These are phyloP conservation scores for Cebus imitator DNA, from an alignment of 2,113 vertebrate genomes.

Conservation along the genomic window DNA sequence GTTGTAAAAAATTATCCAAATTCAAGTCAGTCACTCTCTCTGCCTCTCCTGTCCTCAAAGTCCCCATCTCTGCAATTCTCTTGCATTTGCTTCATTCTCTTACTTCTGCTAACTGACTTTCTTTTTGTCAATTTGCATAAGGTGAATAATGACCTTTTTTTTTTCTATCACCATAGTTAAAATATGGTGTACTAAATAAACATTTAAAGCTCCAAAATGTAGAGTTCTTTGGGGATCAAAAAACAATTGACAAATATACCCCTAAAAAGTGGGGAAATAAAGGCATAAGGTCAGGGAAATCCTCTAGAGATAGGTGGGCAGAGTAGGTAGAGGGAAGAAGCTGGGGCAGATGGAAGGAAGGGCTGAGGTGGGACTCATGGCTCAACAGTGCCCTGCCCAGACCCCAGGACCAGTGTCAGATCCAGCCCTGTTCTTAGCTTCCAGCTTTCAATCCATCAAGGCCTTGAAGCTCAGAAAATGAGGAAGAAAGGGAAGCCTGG, in stretches of 20 bases:
- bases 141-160: neutral
- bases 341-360: neutral
- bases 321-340: neutral
- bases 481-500: neutral
- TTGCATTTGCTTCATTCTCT: neutral
- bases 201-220: neutral
- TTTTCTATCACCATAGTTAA: neutral
- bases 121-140: neutral
- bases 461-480: neutral
- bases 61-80: neutral
- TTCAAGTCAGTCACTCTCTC: neutral
- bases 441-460: neutral
- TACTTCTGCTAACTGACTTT: neutral
- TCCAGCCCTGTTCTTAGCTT: neutral
- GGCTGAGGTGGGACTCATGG: neutral
- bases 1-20: neutral
- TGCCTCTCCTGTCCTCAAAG: neutral
- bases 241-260: neutral
- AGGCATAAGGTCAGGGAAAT: neutral
- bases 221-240: neutral
- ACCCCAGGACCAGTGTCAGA: fast-evolving
- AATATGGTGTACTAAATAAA: neutral
- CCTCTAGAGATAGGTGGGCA: neutral
- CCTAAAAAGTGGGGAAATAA: neutral
- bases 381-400: no score